Percentiles rank a stretch among this genome's conserved stretches.
phyloP scores from a whole-genome alignment of 2,888 invertebrate species.

The Amblyjoppa fuscipennis region DNA sequence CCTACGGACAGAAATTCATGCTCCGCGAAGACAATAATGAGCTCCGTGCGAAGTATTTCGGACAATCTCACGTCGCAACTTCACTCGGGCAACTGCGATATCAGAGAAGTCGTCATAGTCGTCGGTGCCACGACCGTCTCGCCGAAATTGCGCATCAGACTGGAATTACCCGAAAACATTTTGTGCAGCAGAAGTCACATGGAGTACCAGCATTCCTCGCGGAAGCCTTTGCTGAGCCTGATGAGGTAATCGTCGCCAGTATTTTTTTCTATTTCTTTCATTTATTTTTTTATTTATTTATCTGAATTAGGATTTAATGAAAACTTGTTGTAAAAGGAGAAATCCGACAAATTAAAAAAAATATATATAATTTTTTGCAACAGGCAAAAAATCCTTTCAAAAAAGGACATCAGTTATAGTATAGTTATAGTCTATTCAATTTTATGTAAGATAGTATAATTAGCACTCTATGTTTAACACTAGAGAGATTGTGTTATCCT shows the following conservation, averaged over 20 bases:
- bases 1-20: constrained; percentile 77
- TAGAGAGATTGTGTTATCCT: too few species aligned
- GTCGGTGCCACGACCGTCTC: constrained; percentile 83
- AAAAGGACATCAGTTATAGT: too few species aligned
- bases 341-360: too few species aligned
- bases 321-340: too few species aligned
- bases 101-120: constrained; percentile 82
- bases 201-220: constrained; percentile 80
- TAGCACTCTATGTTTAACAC: too few species aligned
- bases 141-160: constrained; percentile 80
- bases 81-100: constrained; percentile 73
- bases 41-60: constrained; percentile 75
- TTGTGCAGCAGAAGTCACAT: constrained; percentile 79
- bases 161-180: constrained; percentile 79
- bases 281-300: background rate
- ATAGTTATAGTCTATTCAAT: too few species aligned
- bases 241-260: constrained; percentile 78
- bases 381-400: too few species aligned
- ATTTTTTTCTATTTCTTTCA: background rate
- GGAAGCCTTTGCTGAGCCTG: constrained; percentile 81
- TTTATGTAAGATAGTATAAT: too few species aligned
- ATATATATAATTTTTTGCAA: too few species aligned
- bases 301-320: background rate
- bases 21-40: constrained; percentile 75
- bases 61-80: constrained; percentile 79